These are phyloP conservation scores for Origma solitaria DNA, from an alignment of 2,113 vertebrate genomes.

Conservation along the genomic window DNA sequence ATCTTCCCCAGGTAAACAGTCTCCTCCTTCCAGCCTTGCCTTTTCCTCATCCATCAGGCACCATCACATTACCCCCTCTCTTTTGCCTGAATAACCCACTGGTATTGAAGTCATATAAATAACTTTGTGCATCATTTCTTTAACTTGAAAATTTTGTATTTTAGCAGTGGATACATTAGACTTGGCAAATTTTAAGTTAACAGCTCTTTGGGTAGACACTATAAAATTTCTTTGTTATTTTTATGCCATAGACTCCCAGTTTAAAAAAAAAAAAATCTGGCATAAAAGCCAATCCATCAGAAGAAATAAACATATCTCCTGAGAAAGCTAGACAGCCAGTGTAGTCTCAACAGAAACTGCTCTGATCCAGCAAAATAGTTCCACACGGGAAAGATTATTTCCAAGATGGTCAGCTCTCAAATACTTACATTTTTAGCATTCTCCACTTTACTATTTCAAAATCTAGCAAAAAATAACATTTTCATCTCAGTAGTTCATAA, in stretches of 20 bases:
- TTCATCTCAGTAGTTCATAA: neutral
- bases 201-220: neutral
- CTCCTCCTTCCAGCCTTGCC: neutral
- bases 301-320: conserved; percentile 25
- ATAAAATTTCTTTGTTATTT: conserved; percentile 1
- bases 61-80: neutral
- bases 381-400: neutral
- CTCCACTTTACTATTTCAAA: neutral
- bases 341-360: conserved; percentile 17
- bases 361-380: neutral
- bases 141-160: neutral
- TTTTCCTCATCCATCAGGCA: neutral
- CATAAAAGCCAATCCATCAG: conserved; percentile 7
- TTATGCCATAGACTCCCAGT: neutral
- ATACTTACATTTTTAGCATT: neutral
- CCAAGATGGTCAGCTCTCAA: neutral
- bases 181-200: neutral
- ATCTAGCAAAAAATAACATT: neutral
- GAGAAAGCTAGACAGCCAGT: neutral
- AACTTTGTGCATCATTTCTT: neutral
- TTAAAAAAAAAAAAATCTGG: neutral
- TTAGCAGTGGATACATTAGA: neutral
- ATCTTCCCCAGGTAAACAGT: neutral
- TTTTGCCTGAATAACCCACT: neutral
- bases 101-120: neutral